Conservation (phyloP, 1,140 invertebrate genomes). For the Phortica variegata region DNA sequence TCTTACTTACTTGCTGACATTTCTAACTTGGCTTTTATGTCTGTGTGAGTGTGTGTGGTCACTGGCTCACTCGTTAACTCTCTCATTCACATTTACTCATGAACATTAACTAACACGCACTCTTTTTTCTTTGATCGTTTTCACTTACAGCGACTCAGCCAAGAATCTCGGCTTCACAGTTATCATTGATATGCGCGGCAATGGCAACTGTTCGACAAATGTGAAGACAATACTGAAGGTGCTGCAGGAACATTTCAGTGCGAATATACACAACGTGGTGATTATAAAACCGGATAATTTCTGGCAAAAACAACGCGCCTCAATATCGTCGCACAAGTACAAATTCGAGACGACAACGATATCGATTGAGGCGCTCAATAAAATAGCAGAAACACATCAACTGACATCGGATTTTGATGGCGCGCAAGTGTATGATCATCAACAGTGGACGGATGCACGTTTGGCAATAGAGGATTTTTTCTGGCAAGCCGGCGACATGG, state of each 20-base stretch:
- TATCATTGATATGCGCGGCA: conserved; percentile 91
- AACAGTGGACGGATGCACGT: conserved; percentile 93
- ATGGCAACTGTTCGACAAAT: conserved; percentile 85
- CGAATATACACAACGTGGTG: conserved; percentile 84
- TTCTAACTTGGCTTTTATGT: conserved; percentile 10
- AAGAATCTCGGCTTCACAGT: conserved; percentile 89
- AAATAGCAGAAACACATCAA: conserved; percentile 89
- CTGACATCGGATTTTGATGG: conserved; percentile 93
- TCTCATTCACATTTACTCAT: conserved; percentile 3
- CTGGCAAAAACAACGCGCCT: conserved; percentile 98
- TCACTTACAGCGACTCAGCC: conserved; percentile 80
- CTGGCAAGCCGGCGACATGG: conserved; percentile 89
- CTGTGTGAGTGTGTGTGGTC: too few species aligned
- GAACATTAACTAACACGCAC: neutral
- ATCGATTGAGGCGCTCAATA: conserved; percentile 88
- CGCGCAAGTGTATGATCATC: conserved; percentile 90
- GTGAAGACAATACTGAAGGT: conserved; percentile 97
- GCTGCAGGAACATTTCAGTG: conserved; percentile 91
- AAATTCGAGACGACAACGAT: conserved; percentile 98
- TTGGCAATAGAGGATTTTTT: conserved; percentile 92
- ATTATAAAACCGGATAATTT: conserved; percentile 99
- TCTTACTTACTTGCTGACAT: too few species aligned
- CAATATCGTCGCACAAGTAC: conserved; percentile 95
- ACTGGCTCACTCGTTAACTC: conserved; percentile 5
- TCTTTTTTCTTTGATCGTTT: conserved; percentile 27